phyloP scores from a whole-genome alignment of 2,888 invertebrate species.

The Bruchidius siliquastri region DNA sequence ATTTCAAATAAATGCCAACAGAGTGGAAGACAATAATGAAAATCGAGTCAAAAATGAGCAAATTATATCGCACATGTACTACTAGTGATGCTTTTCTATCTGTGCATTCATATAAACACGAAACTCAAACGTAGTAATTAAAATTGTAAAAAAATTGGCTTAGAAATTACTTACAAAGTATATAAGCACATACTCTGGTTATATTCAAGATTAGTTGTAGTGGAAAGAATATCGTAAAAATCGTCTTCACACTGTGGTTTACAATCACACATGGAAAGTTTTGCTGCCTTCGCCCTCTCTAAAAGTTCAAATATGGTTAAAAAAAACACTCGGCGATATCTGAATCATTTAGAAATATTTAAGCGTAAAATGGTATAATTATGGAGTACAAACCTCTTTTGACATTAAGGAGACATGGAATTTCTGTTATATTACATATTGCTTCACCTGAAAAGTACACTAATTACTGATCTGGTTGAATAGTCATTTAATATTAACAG shows the following conservation, averaged over 20 bases:
- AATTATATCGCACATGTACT: no score
- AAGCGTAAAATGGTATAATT: conserved; percentile 1
- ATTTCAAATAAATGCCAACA: no score
- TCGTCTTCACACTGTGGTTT: conserved; percentile 38
- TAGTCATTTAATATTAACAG: no score
- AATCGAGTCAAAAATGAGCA: no score
- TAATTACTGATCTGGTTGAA: background rate
- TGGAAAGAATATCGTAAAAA: conserved; percentile 28
- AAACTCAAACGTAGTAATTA: no score
- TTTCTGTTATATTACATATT: conserved; percentile 37
- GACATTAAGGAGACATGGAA: conserved; percentile 32
- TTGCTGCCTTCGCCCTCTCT: conserved; percentile 1
- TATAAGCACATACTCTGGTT: conserved; percentile 13
- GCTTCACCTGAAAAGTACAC: conserved; percentile 16
- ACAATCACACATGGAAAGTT: conserved; percentile 26
- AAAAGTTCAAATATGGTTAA: conserved; percentile 1
- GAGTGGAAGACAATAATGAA: no score
- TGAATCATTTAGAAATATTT: background rate
- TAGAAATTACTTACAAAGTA: background rate
- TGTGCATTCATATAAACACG: no score
- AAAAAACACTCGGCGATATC: background rate
- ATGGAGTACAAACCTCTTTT: conserved; percentile 17
- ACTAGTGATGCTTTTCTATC: no score
- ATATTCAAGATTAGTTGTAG: conserved; percentile 17
- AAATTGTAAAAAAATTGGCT: no score